A percentile compares a stretch with the other conserved stretches of the same genome.
phyloP scores from a whole-genome alignment of 1,140 invertebrate species.

The Monomorium pharaonis region DNA sequence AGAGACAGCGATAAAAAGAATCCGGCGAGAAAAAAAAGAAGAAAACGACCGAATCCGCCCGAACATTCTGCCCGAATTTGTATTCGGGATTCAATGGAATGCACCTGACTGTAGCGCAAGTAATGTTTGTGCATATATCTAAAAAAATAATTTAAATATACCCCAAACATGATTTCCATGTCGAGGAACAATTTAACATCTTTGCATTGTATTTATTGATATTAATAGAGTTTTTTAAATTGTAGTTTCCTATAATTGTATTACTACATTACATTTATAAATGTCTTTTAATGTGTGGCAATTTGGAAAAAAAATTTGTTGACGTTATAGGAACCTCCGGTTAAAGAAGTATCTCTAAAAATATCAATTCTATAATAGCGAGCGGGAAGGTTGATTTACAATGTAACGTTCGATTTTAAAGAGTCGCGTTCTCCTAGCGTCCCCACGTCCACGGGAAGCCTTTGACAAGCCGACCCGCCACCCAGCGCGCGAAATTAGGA shows the following conservation, averaged over 20 bases:
- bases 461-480: conserved; percentile 80
- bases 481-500: conserved; percentile 81
- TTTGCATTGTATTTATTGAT: not conserved
- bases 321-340: no score
- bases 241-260: not conserved
- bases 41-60: not conserved
- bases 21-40: not conserved
- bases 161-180: not conserved
- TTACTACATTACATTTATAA: not conserved
- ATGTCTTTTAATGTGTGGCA: not conserved
- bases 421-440: conserved; percentile 54
- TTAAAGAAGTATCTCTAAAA: not conserved
- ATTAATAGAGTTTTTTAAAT: not conserved
- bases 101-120: conserved; percentile 7
- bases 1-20: conserved; percentile 33
- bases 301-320: not conserved
- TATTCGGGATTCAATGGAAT: not conserved
- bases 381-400: not conserved
- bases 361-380: not conserved
- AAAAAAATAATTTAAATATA: not conserved
- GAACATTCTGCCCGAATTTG: not conserved
- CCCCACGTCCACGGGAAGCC: conserved; percentile 42
- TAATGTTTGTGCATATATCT: not conserved
- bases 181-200: not conserved
- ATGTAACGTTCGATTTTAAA: conserved; percentile 17